A percentile compares a stretch with the other conserved stretches of the same genome.
Conservation (phyloP, 2,797 vertebrate species). For the Malacoraja senta region DNA sequence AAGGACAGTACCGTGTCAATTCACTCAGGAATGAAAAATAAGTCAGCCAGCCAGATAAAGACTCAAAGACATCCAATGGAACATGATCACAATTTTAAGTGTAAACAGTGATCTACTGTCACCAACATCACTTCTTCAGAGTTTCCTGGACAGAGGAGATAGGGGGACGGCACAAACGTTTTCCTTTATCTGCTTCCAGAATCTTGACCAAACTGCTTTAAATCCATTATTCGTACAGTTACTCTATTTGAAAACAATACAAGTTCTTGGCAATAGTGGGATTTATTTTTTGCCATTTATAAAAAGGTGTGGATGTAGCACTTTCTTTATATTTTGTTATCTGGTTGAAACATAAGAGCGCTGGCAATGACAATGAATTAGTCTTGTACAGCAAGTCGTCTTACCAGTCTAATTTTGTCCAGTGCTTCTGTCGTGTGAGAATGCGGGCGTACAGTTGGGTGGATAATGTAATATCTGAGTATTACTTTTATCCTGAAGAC, state of each 20-base stretch:
- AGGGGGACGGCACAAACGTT: too few species aligned
- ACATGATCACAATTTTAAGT: not conserved
- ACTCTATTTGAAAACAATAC: not conserved
- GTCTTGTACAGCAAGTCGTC: not conserved
- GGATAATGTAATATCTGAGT: constrained; percentile 10
- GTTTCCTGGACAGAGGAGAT: not conserved
- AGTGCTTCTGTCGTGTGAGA: not conserved
- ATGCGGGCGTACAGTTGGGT: constrained; percentile 11
- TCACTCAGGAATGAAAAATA: not conserved
- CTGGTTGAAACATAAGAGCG: not conserved
- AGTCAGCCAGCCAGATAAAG: not conserved
- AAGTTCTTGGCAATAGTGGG: not conserved
- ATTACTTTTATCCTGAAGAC: constrained; percentile 22
- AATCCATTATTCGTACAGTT: not conserved
- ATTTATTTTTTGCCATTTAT: not conserved
- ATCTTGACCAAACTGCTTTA: not conserved
- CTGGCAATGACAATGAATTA: not conserved
- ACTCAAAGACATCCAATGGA: not conserved
- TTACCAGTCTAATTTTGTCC: constrained; percentile 8
- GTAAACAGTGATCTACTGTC: not conserved
- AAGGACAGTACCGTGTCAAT: not conserved
- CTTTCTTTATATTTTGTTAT: not conserved
- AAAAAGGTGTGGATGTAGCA: not conserved
- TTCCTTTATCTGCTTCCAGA: not conserved
- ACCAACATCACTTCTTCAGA: too few species aligned